Evolutionary conservation across 2,888 invertebrate species (phyloP).

Genomic region (Pyrochroa serraticornis): DNA sequence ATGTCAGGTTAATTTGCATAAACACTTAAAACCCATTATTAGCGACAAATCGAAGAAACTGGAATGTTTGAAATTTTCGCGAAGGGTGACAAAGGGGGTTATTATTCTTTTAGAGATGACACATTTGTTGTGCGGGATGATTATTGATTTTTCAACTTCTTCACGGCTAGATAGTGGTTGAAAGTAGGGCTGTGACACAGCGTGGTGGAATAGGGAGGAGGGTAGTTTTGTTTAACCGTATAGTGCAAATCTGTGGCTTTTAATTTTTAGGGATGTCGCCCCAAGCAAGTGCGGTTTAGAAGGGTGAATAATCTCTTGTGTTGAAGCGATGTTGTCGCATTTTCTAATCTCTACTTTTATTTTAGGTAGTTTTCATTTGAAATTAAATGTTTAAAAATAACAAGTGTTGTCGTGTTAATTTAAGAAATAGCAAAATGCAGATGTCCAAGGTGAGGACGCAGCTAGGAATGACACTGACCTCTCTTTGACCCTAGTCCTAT

Average conservation of each 20-base stretch:
- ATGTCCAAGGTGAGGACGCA: conserved; percentile 26
- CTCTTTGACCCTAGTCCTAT: conserved; percentile 55
- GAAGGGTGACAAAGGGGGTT: conserved; percentile 5
- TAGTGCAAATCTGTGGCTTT: conserved; percentile 59
- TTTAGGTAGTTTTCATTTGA: background rate
- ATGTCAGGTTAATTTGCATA: conserved; percentile 38
- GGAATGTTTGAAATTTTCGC: too few species aligned
- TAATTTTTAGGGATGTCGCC: conserved; percentile 59
- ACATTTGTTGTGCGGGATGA: conserved; percentile 34
- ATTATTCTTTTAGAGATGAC: conserved; percentile 31
- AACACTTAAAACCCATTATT: conserved; percentile 15
- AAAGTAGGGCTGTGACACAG: conserved; percentile 36
- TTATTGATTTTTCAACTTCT: conserved; percentile 45
- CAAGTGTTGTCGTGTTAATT: conserved; percentile 2
- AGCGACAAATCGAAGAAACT: too few species aligned
- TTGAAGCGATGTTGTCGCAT: conserved; percentile 35
- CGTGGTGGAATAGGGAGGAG: conserved; percentile 30
- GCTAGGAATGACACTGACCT: conserved; percentile 52
- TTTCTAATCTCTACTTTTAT: conserved; percentile 18
- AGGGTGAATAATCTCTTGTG: conserved; percentile 58
- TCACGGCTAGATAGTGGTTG: conserved; percentile 38
- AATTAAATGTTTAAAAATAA: too few species aligned
- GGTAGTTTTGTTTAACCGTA: conserved; percentile 51
- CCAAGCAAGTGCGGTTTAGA: conserved; percentile 52
- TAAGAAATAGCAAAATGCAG: conserved; percentile 22